Percentiles rank a stretch among this genome's conserved stretches.
Conservation (phyloP, 2,113 vertebrate species). For the Xyliphius kryptos region DNA sequence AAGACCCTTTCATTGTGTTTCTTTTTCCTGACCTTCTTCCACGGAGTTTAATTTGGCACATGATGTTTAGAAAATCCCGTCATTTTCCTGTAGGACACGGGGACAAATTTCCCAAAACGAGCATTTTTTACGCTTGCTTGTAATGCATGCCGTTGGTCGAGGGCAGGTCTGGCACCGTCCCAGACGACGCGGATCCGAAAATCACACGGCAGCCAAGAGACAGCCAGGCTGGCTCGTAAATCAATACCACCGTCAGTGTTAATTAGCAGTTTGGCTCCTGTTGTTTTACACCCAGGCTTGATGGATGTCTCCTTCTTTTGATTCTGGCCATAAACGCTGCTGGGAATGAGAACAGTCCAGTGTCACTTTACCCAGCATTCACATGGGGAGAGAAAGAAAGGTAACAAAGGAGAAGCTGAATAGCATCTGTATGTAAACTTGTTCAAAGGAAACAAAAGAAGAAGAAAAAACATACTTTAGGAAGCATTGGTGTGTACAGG, state of each 20-base stretch:
- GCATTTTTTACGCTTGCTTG: constrained; percentile 1
- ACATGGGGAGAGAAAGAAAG: too few relatives aligned
- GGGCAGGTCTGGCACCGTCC: neutral
- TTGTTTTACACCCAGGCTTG: constrained; percentile 5
- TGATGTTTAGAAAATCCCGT: neutral
- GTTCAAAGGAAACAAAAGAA: too few relatives aligned
- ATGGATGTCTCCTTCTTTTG: neutral
- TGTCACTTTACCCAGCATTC: too few relatives aligned
- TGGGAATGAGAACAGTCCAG: neutral
- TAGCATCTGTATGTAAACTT: too few relatives aligned
- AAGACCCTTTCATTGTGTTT: neutral
- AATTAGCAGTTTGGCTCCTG: constrained; percentile 12
- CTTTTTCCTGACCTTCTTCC: neutral
- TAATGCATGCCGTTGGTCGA: neutral
- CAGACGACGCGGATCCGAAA: neutral
- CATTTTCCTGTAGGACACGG: too few relatives aligned
- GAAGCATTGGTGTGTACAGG: too few relatives aligned
- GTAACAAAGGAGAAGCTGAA: too few relatives aligned
- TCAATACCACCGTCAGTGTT: constrained; percentile 6
- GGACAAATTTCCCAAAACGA: neutral
- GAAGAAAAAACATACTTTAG: too few relatives aligned
- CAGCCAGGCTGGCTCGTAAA: constrained; percentile 29
- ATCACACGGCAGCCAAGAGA: neutral
- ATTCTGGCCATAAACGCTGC: constrained; percentile 6
- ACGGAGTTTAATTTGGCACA: neutral